Percentiles rank a stretch among this genome's conserved stretches.
phyloP scores from a whole-genome alignment of 2,113 vertebrate species.

The Jaculus jaculus region DNA sequence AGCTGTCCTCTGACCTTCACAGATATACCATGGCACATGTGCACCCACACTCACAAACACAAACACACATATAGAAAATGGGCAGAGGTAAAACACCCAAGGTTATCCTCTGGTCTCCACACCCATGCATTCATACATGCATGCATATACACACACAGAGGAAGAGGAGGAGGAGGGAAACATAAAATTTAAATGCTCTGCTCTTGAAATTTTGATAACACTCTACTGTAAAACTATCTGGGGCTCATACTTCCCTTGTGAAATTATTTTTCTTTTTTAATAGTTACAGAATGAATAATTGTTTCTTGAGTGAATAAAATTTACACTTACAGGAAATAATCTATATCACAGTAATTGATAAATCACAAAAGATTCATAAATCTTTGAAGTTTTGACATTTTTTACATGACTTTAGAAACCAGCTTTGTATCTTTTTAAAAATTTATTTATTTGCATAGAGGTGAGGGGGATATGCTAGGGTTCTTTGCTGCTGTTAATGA shows the following conservation, averaged over 20 bases:
- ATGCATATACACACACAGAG: too few relatives aligned
- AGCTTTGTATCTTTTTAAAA: neutral
- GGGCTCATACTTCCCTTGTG: neutral
- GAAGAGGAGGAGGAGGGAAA: too few relatives aligned
- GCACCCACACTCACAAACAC: too few relatives aligned
- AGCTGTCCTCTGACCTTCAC: too few relatives aligned
- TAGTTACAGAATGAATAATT: constrained; percentile 9
- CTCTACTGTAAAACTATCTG: neutral
- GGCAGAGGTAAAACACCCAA: too few relatives aligned
- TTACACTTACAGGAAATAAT: neutral
- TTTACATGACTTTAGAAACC: constrained; percentile 27
- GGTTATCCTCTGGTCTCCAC: too few relatives aligned
- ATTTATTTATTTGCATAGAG: too few relatives aligned
- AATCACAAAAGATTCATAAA: constrained; percentile 5
- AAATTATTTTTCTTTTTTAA: constrained; percentile 34
- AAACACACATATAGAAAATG: too few relatives aligned
- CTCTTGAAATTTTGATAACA: constrained; percentile 22
- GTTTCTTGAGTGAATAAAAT: constrained; percentile 45
- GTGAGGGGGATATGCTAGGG: too few relatives aligned
- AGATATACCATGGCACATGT: too few relatives aligned
- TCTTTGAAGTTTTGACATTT: constrained; percentile 12
- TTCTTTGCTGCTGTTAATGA: too few relatives aligned
- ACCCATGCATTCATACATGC: too few relatives aligned
- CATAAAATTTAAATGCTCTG: constrained; percentile 12
- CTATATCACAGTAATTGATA: neutral